Percentiles rank a stretch among this genome's conserved stretches.
Conservation (phyloP, 2,888 invertebrate species). For the Sarcophaga carnaria region DNA sequence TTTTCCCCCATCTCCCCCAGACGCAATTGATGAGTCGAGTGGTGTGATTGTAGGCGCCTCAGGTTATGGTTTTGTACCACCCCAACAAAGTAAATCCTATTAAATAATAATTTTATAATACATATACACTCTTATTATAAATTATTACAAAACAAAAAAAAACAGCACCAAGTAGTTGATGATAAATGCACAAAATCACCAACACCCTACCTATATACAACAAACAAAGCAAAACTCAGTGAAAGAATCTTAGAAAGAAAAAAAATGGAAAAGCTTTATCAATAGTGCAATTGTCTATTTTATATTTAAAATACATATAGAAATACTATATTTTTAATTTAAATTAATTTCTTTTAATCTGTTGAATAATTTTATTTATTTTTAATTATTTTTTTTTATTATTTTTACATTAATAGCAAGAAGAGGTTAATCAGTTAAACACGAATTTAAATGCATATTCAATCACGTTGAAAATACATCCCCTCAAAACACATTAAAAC, state of each 20-base stretch:
- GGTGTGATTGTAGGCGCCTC: conserved; percentile 92
- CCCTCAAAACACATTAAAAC: background rate
- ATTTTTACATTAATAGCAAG: conserved; percentile 53
- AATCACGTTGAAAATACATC: conserved; percentile 22
- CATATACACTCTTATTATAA: conserved; percentile 22
- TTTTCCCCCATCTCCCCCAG: conserved; percentile 88
- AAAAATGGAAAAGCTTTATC: conserved; percentile 59
- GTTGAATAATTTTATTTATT: conserved; percentile 44
- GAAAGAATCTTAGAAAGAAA: conserved; percentile 43
- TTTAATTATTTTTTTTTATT: conserved; percentile 6
- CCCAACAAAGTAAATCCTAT: conserved; percentile 78
- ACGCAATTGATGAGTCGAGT: conserved; percentile 88
- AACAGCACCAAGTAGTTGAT: conserved; percentile 59
- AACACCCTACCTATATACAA: conserved; percentile 53
- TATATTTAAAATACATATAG: conserved; percentile 63
- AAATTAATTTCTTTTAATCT: conserved; percentile 45
- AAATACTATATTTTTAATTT: conserved; percentile 61
- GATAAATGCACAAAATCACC: conserved; percentile 45
- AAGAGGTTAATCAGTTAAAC: conserved; percentile 51
- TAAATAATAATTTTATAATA: conserved; percentile 25
- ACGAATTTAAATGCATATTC: conserved; percentile 38
- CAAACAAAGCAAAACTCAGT: conserved; percentile 56
- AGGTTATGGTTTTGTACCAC: conserved; percentile 93
- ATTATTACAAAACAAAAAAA: conserved; percentile 4
- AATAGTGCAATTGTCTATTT: conserved; percentile 69